Base-by-base conservation (phyloP, 2,797 vertebrate species). In the Pelochelys cantorii region DNA sequence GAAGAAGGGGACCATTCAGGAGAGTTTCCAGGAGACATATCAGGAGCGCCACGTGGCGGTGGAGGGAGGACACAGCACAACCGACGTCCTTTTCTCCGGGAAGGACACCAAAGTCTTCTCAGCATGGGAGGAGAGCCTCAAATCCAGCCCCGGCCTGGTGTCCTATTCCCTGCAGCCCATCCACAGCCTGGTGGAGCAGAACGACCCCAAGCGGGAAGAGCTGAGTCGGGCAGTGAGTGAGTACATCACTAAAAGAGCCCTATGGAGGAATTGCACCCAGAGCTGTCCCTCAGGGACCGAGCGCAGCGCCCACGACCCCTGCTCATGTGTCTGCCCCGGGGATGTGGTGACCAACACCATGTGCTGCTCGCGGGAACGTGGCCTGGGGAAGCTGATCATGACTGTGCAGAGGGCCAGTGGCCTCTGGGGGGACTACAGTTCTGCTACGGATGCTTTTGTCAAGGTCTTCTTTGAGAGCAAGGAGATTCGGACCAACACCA, bases 351-450 rank as follows among this genome's bases (percentile, higher is more conserved):
- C 98, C 92, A 98, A 98, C 91, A 94, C 98, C 9, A 98, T 98
- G 97, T 99, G 99, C 96, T 99, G 99, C 83, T 98, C 99, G 11
- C 93, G 98, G 10, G 93, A 98, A 29, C 95, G 97, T 7, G 98
- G 98, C 11, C 96, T 98, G 90, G 99, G 98, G 68, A 97, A 29
- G 2, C 95, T 99, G 78, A 87, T 55, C 42, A 93, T 99, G 68
- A 91, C 85, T 68, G 96, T 98, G 74, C 88, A 98, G 68, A 86
- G 93, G 71, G 99, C 98, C 0, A 34, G 83, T 0, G 94, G 92
- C 11, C 95, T 99, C 87, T 98, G 93, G 85, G 98, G 98, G 0
- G 98, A 99, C 92, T 9, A n/a, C 65, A 31, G 5, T 78, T 96
- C 78, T 0, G 91, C 96, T 71, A 97, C 99, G 0, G 99, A 99